phyloP scores from a whole-genome alignment of 1,140 invertebrate species.

The Temnothorax curvispinosus region DNA sequence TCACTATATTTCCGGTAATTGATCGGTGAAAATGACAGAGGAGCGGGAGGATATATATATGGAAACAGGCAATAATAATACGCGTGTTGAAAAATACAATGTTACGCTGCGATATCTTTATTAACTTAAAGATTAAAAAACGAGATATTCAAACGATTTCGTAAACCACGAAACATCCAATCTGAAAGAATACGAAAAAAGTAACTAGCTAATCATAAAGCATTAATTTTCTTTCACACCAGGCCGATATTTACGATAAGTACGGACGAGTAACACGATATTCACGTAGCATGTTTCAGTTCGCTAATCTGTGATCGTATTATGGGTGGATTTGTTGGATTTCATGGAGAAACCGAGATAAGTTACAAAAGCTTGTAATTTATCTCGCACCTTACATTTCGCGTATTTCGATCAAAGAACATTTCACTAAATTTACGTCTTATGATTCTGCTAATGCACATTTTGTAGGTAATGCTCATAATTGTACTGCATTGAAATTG shows the following conservation, averaged over 20 bases:
- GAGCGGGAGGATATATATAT: not conserved
- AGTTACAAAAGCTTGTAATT: not conserved
- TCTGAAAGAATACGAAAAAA: constrained; percentile 28
- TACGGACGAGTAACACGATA: constrained; percentile 46
- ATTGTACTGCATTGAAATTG: constrained; percentile 38
- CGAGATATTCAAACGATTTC: constrained; percentile 55
- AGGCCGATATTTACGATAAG: constrained; percentile 43
- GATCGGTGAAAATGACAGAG: constrained; percentile 4
- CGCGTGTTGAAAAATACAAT: constrained; percentile 64
- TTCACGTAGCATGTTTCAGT: not conserved
- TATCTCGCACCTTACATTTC: not conserved
- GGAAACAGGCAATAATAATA: constrained; percentile 61
- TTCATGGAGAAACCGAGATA: not conserved
- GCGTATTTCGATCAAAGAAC: not conserved
- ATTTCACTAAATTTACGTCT: not conserved
- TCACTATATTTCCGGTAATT: not conserved
- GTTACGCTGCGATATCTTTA: constrained; percentile 69
- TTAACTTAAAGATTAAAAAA: constrained; percentile 74
- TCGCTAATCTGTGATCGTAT: not conserved
- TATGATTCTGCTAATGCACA: not conserved
- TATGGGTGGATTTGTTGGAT: not conserved
- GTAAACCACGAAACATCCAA: constrained; percentile 35
- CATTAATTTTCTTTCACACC: constrained; percentile 25
- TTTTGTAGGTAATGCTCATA: constrained; percentile 58
- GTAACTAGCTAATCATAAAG: constrained; percentile 50